phyloP scores from a whole-genome alignment of 1,140 invertebrate genomes.

The Tetranychus cinnabarinus region DNA sequence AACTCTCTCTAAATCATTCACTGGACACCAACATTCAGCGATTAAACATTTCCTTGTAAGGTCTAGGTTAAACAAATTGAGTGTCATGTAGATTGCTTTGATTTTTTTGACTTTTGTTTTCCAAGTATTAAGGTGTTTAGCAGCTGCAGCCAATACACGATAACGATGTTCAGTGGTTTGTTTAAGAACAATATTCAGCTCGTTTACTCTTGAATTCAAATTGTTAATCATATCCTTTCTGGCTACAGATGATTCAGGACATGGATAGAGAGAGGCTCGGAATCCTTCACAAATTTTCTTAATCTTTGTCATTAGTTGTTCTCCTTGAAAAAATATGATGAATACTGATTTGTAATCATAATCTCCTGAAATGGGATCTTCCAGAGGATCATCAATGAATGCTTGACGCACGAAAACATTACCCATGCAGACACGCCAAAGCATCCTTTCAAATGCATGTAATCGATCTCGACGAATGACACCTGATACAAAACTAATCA shows the following conservation, averaged over 20 bases:
- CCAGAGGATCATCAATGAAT: constrained; percentile 37
- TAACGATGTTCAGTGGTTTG: constrained; percentile 82
- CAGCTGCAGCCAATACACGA: constrained; percentile 62
- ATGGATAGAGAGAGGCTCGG: constrained; percentile 84
- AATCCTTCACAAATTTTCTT: constrained; percentile 33
- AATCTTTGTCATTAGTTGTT: constrained; percentile 21
- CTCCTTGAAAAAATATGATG: constrained; percentile 25
- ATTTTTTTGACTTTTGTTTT: constrained; percentile 77
- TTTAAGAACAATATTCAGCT: constrained; percentile 65
- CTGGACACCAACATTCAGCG: constrained; percentile 92
- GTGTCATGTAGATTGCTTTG: constrained; percentile 73
- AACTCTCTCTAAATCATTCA: constrained; percentile 62
- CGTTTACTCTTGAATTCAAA: constrained; percentile 72
- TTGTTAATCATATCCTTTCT: constrained; percentile 76
- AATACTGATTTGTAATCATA: constrained; percentile 23
- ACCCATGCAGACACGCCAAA: constrained; percentile 87
- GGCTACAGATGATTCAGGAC: constrained; percentile 64
- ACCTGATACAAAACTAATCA: constrained; percentile 29
- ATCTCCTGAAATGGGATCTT: constrained; percentile 62
- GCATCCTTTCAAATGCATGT: constrained; percentile 86
- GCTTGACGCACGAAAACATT: constrained; percentile 70
- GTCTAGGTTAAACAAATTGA: constrained; percentile 79
- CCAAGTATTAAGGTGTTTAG: constrained; percentile 79
- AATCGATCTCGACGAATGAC: constrained; percentile 54
- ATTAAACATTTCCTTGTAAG: constrained; percentile 70